phyloP scores from a whole-genome alignment of 2,113 vertebrate species.

The Pygoscelis antarcticus region DNA sequence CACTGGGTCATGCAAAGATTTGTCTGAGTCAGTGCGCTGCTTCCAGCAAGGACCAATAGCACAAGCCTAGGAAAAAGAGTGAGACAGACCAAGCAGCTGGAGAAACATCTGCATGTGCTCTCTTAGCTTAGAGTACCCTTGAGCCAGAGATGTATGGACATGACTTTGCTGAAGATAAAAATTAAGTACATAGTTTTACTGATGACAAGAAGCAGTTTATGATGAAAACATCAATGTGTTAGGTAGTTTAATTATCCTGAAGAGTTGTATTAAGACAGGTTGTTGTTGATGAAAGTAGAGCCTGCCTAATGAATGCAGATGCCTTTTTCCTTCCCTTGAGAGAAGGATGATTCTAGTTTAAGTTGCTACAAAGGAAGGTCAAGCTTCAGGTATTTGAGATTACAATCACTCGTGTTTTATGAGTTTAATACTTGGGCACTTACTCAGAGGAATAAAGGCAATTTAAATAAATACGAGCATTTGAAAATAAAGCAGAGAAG shows the following conservation, averaged over 20 bases:
- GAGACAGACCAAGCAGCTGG: background rate
- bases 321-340: background rate
- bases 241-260: background rate
- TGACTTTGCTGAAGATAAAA: background rate
- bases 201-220: background rate
- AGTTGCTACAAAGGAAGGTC: background rate
- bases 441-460: background rate
- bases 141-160: background rate
- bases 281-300: background rate
- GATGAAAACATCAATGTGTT: background rate
- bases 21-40: background rate
- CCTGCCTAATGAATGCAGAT: background rate
- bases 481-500: background rate
- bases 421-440: background rate
- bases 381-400: constrained; percentile 11
- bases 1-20: background rate
- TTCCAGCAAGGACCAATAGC: background rate
- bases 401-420: background rate
- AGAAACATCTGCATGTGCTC: background rate
- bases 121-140: background rate
- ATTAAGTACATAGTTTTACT: background rate
- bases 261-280: background rate
- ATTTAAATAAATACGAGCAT: background rate
- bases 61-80: background rate
- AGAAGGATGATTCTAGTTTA: background rate